phyloP scores from a whole-genome alignment of 2,888 invertebrate species.

The Crioceris asparagi region DNA sequence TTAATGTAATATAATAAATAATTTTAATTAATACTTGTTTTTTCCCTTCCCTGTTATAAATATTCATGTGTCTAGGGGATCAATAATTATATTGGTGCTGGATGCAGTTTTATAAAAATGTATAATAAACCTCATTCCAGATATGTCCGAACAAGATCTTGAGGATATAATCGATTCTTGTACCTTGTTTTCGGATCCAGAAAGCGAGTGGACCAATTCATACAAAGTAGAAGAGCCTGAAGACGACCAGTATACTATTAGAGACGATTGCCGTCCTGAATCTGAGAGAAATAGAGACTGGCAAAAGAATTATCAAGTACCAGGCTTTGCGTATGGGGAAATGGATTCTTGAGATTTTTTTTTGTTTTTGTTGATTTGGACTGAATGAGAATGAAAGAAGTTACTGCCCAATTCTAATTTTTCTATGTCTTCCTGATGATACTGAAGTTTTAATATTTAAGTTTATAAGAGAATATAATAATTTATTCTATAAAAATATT shows the following conservation, averaged over 20 bases:
- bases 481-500: too few relatives aligned
- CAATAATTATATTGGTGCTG: background rate
- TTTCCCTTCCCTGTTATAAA: background rate
- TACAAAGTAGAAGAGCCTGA: slow-evolving; percentile 32
- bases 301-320: slow-evolving; percentile 5
- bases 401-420: too few relatives aligned
- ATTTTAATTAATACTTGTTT: background rate
- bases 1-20: background rate
- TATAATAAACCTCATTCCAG: slow-evolving; percentile 20
- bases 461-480: too few relatives aligned
- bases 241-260: slow-evolving; percentile 19
- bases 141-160: slow-evolving; percentile 39
- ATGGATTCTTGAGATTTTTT: too few relatives aligned
- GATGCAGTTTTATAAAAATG: background rate
- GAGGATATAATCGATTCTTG: slow-evolving; percentile 47
- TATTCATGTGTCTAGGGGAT: background rate
- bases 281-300: slow-evolving; percentile 10
- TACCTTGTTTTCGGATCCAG: slow-evolving; percentile 56
- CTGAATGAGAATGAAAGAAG: too few relatives aligned
- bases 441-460: too few relatives aligned
- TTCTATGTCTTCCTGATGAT: too few relatives aligned
- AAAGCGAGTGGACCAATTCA: slow-evolving; percentile 53
- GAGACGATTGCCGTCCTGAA: slow-evolving; percentile 13
- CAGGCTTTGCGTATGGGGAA: slow-evolving; percentile 7
- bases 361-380: too few relatives aligned